A percentile compares a stretch with the other conserved stretches of the same genome.
These are phyloP conservation scores for Silurus glanis DNA, from an alignment of 2,113 vertebrate species.

Conservation along the genomic window DNA sequence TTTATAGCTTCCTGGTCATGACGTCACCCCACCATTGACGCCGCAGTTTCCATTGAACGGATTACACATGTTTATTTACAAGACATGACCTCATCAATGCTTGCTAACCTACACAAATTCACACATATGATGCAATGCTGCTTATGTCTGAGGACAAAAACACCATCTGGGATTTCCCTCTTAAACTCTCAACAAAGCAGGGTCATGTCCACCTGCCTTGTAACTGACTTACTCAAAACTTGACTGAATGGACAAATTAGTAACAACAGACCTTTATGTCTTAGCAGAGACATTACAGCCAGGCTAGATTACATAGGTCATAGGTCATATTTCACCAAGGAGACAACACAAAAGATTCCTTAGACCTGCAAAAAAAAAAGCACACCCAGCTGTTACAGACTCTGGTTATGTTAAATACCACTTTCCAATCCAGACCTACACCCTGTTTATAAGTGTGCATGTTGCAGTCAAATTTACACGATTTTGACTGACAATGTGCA, in stretches of 20 bases:
- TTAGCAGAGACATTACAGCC: slow-evolving; percentile 12
- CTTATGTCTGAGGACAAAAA: not conserved
- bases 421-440: not conserved
- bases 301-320: slow-evolving; percentile 25
- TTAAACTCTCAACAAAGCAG: not conserved
- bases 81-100: too few species aligned
- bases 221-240: not conserved
- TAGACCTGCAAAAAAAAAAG: slow-evolving; percentile 35
- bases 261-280: slow-evolving; percentile 18
- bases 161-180: too few species aligned
- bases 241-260: not conserved
- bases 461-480: not conserved
- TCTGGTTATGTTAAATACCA: not conserved
- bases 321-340: slow-evolving; percentile 39
- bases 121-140: not conserved
- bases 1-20: too few species aligned
- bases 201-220: not conserved
- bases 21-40: too few species aligned
- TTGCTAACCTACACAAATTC: too few species aligned
- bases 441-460: not conserved
- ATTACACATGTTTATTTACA: too few species aligned
- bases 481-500: not conserved
- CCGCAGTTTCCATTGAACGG: too few species aligned
- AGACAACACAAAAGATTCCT: slow-evolving; percentile 36
- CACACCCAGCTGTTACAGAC: slow-evolving; percentile 46